Evolutionary conservation across 2,888 invertebrate species (phyloP).

Genomic region (Deilephila elpenor): DNA sequence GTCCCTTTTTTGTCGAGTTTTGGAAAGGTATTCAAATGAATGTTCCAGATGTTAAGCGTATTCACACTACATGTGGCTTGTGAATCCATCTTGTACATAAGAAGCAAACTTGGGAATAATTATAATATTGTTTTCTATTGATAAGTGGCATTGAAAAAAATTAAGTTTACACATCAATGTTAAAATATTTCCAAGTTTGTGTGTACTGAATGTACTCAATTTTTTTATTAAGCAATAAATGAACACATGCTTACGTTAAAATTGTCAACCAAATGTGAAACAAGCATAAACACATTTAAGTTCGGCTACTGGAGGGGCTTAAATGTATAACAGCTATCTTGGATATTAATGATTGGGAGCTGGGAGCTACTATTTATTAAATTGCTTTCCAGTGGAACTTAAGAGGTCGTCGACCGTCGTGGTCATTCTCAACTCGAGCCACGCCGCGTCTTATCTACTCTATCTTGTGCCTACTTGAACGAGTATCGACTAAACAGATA

Average conservation of each 20-base stretch:
- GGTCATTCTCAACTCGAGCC: slow-evolving; percentile 35
- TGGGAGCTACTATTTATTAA: slow-evolving; percentile 51
- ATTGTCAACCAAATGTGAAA: not conserved
- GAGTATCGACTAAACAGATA: slow-evolving; percentile 27
- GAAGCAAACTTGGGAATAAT: not conserved
- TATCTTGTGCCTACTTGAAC: slow-evolving; percentile 31
- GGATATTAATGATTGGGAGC: slow-evolving; percentile 43
- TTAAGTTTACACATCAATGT: too few relatives aligned
- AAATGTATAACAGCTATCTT: slow-evolving; percentile 27
- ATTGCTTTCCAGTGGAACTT: slow-evolving; percentile 53
- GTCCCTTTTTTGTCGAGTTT: slow-evolving; percentile 24
- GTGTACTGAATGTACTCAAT: too few relatives aligned
- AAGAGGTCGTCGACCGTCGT: slow-evolving; percentile 55
- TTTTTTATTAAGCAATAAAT: not conserved
- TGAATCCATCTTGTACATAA: not conserved
- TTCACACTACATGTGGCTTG: not conserved
- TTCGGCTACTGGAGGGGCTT: slow-evolving; percentile 13
- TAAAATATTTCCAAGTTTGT: too few relatives aligned
- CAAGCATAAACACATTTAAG: not conserved
- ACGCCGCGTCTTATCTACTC: slow-evolving; percentile 31
- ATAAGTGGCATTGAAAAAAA: too few relatives aligned
- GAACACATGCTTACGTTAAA: not conserved
- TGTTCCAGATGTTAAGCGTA: slow-evolving; percentile 18
- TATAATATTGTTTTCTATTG: not conserved
- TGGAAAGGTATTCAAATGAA: slow-evolving; percentile 12